A percentile compares a stretch with the other conserved stretches of the same genome.
phyloP scores from a whole-genome alignment of 2,797 vertebrate species.

The Ficedula albicollis region DNA sequence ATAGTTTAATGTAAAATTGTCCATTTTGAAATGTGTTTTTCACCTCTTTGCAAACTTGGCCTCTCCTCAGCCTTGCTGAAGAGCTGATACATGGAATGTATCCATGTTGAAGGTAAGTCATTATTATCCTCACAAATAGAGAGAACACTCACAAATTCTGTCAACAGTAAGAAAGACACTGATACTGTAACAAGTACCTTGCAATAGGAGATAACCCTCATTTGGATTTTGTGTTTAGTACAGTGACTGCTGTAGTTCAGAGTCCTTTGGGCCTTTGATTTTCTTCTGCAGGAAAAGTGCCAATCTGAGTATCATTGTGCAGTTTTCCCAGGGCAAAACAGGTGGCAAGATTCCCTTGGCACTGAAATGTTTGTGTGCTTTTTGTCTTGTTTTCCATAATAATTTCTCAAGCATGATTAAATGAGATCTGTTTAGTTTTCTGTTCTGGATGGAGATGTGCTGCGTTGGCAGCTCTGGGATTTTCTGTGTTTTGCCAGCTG shows the following conservation, averaged over 20 bases:
- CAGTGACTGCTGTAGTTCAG: not conserved
- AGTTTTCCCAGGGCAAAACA: constrained; percentile 2
- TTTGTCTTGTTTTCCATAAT: constrained; percentile 33
- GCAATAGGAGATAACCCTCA: not conserved
- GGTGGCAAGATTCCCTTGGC: constrained; percentile 24
- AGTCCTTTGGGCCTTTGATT: constrained; percentile 9
- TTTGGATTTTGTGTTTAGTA: not conserved
- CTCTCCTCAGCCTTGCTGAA: not conserved
- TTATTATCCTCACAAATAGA: not conserved
- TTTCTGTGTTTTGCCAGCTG: constrained; percentile 64
- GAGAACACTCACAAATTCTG: not conserved
- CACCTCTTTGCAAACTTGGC: not conserved
- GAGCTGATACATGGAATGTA: not conserved
- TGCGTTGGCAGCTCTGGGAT: constrained; percentile 56
- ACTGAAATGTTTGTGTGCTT: constrained; percentile 20
- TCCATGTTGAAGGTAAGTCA: not conserved
- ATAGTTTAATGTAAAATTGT: not conserved
- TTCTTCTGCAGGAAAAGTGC: not conserved
- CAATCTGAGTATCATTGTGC: not conserved
- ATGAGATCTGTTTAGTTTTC: constrained; percentile 46
- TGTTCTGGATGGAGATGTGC: constrained; percentile 49
- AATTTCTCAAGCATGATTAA: constrained; percentile 42
- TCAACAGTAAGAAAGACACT: not conserved
- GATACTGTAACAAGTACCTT: not conserved
- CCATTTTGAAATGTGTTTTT: not conserved